Percentiles rank a stretch among this genome's conserved stretches.
phyloP scores from a whole-genome alignment of 1,140 invertebrate species.

The Hypsibius dujardini region DNA sequence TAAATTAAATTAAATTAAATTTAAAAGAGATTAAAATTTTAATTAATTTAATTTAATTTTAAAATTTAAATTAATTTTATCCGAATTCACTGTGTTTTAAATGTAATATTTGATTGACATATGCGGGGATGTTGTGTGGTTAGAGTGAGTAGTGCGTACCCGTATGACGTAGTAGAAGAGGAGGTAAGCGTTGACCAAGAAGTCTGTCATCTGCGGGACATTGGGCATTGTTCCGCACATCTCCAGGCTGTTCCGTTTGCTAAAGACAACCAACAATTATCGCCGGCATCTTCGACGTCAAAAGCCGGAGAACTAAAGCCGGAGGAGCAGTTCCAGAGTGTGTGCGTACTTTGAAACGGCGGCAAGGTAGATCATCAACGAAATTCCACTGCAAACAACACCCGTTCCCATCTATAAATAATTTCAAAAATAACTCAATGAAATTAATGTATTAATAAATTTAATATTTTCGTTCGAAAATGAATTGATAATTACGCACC shows the following conservation, averaged over 20 bases:
- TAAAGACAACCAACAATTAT: neutral
- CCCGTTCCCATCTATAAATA: neutral
- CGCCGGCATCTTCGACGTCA: too few species aligned
- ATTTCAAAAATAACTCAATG: neutral
- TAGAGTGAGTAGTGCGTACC: neutral
- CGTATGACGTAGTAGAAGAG: constrained; percentile 9
- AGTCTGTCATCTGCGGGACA: neutral
- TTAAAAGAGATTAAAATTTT: too few species aligned
- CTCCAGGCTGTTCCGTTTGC: neutral
- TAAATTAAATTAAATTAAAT: too few species aligned
- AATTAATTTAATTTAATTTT: too few species aligned
- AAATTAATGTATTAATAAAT: too few species aligned
- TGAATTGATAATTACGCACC: constrained; percentile 8
- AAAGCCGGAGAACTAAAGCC: neutral
- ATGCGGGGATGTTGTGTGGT: too few species aligned
- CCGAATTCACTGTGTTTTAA: too few species aligned
- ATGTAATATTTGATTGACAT: too few species aligned
- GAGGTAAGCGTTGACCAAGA: neutral
- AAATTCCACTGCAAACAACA: neutral
- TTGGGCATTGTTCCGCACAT: constrained; percentile 5
- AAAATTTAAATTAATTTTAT: too few species aligned
- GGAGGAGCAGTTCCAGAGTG: neutral
- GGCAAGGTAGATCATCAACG: neutral
- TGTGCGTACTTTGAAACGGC: neutral
- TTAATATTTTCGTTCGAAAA: neutral